These are phyloP conservation scores for Sphaerophoria taeniata DNA, from an alignment of 2,888 invertebrate species.

Conservation along the genomic window DNA sequence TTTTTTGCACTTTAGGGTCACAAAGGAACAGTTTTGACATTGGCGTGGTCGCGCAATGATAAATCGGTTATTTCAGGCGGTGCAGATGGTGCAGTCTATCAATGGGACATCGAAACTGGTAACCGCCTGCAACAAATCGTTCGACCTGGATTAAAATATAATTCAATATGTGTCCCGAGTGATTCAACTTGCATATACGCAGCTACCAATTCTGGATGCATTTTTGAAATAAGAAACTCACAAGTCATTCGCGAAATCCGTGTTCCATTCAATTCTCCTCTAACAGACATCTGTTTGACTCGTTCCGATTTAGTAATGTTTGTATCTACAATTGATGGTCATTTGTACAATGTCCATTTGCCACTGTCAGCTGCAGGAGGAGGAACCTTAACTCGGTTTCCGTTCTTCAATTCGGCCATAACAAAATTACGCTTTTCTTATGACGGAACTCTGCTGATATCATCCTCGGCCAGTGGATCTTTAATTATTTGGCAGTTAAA, in stretches of 20 bases:
- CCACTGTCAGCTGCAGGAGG: constrained; percentile 81
- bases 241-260: constrained; percentile 80
- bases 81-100: constrained; percentile 94
- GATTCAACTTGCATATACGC: constrained; percentile 81
- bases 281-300: constrained; percentile 85
- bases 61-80: constrained; percentile 93
- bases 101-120: constrained; percentile 92
- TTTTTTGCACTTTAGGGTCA: constrained; percentile 87
- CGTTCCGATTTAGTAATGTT: constrained; percentile 93
- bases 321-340: constrained; percentile 89
- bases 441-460: constrained; percentile 90
- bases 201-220: constrained; percentile 79
- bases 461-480: constrained; percentile 90
- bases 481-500: constrained; percentile 93
- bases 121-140: constrained; percentile 91
- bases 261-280: constrained; percentile 77
- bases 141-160: constrained; percentile 90
- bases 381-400: constrained; percentile 79
- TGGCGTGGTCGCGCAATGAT: constrained; percentile 84
- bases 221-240: constrained; percentile 80
- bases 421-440: constrained; percentile 88
- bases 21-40: constrained; percentile 86
- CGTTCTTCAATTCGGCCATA: constrained; percentile 84
- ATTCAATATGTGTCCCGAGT: constrained; percentile 85
- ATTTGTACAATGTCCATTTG: constrained; percentile 89